Evolutionary conservation across 2,113 vertebrate species (phyloP).

Genomic region (Solea solea): DNA sequence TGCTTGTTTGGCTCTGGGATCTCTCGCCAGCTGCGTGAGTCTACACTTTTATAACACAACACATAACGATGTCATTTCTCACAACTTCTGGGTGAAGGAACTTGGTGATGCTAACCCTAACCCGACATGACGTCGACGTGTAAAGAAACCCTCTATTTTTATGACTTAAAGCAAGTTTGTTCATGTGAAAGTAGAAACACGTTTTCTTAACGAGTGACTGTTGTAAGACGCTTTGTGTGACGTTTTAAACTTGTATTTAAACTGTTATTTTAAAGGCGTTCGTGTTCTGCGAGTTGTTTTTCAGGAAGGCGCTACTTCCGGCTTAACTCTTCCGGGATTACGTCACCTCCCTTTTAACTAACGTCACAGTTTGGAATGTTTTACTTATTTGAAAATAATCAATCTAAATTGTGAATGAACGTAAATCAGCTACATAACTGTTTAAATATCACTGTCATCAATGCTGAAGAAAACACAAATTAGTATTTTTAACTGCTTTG

Average conservation of each 20-base stretch:
- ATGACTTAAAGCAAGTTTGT: neutral
- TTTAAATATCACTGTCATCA: neutral
- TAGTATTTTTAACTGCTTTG: too few relatives aligned
- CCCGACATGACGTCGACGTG: neutral
- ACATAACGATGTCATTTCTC: neutral
- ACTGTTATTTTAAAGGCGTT: too few relatives aligned
- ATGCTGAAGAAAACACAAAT: neutral
- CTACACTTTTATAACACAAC: neutral
- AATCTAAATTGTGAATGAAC: neutral
- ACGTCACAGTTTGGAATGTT: neutral
- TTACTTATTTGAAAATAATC: too few relatives aligned
- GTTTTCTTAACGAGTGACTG: too few relatives aligned
- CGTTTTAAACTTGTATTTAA: too few relatives aligned
- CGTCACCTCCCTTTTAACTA: too few relatives aligned
- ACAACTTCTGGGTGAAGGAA: neutral
- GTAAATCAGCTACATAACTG: neutral
- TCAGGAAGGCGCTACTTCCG: conserved; percentile 11
- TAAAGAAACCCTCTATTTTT: neutral
- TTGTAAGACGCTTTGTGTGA: too few relatives aligned
- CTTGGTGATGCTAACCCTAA: neutral
- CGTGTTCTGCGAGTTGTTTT: neutral
- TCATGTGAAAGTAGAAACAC: too few relatives aligned
- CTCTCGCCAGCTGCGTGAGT: conserved; percentile 92
- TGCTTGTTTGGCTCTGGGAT: conserved; percentile 88
- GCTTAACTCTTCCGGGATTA: neutral